Conservation (phyloP, 1,140 invertebrate species). For the Anthonomus grandis region DNA sequence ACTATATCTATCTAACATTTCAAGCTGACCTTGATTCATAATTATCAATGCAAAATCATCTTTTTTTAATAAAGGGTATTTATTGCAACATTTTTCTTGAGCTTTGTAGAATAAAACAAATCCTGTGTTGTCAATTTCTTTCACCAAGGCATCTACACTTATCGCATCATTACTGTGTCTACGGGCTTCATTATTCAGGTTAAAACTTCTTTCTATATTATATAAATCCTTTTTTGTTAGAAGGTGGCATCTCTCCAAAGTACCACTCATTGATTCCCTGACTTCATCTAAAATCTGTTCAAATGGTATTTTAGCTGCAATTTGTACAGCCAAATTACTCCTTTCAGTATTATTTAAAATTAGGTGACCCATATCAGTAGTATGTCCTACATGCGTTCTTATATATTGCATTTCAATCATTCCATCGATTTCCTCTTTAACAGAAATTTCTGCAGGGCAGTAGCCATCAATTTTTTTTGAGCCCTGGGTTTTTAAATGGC, state of each 20-base stretch:
- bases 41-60: conserved; percentile 13
- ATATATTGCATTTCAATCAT: neutral
- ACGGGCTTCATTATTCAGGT: neutral
- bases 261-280: neutral
- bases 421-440: neutral
- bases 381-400: conserved; percentile 15
- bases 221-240: conserved; percentile 17
- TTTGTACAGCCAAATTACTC: neutral
- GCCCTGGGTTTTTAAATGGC: conserved; percentile 17
- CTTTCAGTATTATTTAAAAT: neutral
- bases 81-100: neutral
- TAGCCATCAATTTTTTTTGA: conserved; percentile 18
- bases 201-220: conserved; percentile 9
- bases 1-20: conserved; percentile 13
- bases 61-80: conserved; percentile 6
- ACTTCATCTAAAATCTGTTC: conserved; percentile 9
- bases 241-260: neutral
- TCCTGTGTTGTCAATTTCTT: neutral
- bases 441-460: conserved; percentile 17
- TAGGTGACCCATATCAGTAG: conserved; percentile 11
- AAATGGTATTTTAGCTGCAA: conserved; percentile 11
- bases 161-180: conserved; percentile 7
- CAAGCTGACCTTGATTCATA: neutral
- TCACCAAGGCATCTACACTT: conserved; percentile 6
- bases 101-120: conserved; percentile 8